Evolutionary conservation across 2,888 invertebrate species (phyloP).

Genomic region (Leptinotarsa juncta): DNA sequence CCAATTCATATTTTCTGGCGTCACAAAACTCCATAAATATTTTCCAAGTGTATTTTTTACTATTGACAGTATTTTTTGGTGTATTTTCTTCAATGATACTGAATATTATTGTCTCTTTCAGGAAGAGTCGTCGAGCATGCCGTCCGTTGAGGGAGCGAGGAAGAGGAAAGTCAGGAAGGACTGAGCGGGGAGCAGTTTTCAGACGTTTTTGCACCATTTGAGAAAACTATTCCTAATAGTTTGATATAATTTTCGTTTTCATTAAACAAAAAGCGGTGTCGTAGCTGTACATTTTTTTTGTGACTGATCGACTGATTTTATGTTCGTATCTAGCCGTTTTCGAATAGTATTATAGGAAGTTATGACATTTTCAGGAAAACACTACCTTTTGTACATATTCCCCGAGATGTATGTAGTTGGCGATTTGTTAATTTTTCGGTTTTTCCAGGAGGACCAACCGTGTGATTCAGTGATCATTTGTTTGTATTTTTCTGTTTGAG

Average conservation of each 20-base stretch:
- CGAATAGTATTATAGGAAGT: constrained; percentile 2
- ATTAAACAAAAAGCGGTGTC: neutral
- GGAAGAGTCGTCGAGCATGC: constrained; percentile 24
- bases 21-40: too few relatives aligned
- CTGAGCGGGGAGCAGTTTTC: constrained; percentile 36
- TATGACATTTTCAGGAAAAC: too few relatives aligned
- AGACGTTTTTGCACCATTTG: neutral
- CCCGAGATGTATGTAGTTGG: constrained; percentile 1
- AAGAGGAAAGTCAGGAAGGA: constrained; percentile 63
- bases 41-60: too few relatives aligned
- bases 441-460: neutral
- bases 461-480: constrained; percentile 3
- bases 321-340: neutral
- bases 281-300: constrained; percentile 10
- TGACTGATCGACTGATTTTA: constrained; percentile 14
- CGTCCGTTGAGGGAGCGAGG: constrained; percentile 54
- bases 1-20: too few relatives aligned
- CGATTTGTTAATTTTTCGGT: neutral
- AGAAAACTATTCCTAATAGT: neutral
- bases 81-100: too few relatives aligned
- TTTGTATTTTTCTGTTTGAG: constrained; percentile 26
- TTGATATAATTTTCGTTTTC: too few relatives aligned
- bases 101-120: neutral
- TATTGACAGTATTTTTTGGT: too few relatives aligned
- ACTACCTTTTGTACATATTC: constrained; percentile 9